Conservation (phyloP, 2,797 vertebrate species). For the Myotis daubentonii region DNA sequence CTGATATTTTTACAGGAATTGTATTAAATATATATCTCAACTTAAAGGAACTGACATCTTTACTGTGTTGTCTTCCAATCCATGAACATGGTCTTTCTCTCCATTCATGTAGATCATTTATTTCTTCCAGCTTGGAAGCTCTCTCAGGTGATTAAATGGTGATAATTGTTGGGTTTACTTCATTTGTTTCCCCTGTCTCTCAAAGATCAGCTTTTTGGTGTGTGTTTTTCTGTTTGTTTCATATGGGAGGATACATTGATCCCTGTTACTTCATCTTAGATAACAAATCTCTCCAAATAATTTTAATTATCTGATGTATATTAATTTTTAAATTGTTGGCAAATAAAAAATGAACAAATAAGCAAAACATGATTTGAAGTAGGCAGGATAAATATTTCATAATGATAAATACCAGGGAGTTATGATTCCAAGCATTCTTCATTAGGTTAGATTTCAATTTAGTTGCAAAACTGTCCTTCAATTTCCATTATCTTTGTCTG, state of each 20-base stretch:
- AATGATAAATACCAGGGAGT: not conserved
- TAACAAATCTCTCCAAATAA: not conserved
- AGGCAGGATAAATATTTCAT: not conserved
- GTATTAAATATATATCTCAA: not conserved
- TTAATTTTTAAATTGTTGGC: not conserved
- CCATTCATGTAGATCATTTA: not conserved
- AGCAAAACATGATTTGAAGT: not conserved
- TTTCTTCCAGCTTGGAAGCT: not conserved
- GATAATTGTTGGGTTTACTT: not conserved
- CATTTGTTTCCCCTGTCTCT: not conserved
- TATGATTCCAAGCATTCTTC: conserved; percentile 4
- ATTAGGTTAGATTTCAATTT: not conserved
- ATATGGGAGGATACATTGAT: not conserved
- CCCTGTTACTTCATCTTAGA: not conserved
- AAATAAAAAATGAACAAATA: not conserved
- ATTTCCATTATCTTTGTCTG: conserved; percentile 10
- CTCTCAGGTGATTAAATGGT: not conserved
- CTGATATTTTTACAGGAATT: not conserved
- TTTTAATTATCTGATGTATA: not conserved
- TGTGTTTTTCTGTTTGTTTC: not conserved
- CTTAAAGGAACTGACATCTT: not conserved
- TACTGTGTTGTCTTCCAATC: not conserved
- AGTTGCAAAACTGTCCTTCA: not conserved
- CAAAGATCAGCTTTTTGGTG: not conserved
- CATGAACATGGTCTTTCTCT: not conserved